Evolutionary conservation across 1,140 invertebrate species (phyloP), one percentile per base, ranked within the genome.

Genomic region (Drosophila yakuba): DNA sequence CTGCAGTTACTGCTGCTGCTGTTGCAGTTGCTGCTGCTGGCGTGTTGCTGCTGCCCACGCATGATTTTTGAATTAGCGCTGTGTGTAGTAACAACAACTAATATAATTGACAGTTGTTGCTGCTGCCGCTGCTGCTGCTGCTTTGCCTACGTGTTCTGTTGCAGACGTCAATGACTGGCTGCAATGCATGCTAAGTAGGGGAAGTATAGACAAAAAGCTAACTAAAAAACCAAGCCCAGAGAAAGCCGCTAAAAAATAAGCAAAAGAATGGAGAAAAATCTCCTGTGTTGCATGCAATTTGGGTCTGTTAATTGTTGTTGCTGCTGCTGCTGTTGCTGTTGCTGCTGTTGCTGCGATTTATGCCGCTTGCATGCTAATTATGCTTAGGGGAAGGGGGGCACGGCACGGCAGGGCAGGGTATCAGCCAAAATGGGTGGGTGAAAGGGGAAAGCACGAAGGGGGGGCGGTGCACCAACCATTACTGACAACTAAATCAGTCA

Each of bases 341-440:
- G 69, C 74, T 78, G 84, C 80, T 28, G 28, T 7, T 80, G 69
- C 74, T 78, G 84, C 80, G 80, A 89, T 89, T 89, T 89, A 89
- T 89, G 84, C 84, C 84, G 84, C 66, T 80, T 89, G 84, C 85
- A 89, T 89, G 84, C 84, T 89, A 89, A 89, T 89, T 89, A 89
- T 89, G 80, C 7, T 8, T 3, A 32, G 36, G 45, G 17, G 52
- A 11, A 6, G 7, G 7, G 32, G 28, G 32, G 17, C 17, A 17
- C 17, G 17, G 17, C 17, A 17, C 17, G 32, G 32, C 7, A 7
- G 28, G 20, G 20, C 2, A 2, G 28, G 28, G 28, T 32, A 32
- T 32, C 32, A 10, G 32, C 47, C 47, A 50, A 50, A 50, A 50
- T 47, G 20, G 36, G 38, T 17, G 41, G 25, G 39, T 7, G 51